These are phyloP conservation scores for Sanderia malayensis DNA, from an alignment of 30 jellyfish, hydroid and myxozoan species.

Conservation along the genomic window DNA sequence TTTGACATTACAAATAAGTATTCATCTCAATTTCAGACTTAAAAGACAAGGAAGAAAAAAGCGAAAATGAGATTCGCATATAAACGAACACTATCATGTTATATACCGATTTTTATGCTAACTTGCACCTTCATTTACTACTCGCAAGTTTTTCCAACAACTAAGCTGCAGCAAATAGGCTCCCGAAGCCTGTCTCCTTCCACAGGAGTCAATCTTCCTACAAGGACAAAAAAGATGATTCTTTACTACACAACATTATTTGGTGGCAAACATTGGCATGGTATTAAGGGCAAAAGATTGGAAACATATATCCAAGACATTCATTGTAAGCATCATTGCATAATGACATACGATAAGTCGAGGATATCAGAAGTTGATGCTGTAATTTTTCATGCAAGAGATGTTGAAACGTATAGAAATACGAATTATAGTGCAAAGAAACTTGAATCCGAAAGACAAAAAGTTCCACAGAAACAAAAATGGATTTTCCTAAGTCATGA, in stretches of 20 bases:
- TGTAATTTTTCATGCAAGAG: slow-evolving; percentile 72
- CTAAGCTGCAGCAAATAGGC: too few relatives aligned
- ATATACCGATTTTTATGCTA: too few relatives aligned
- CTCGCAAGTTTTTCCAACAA: too few relatives aligned
- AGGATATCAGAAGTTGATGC: slow-evolving; percentile 15
- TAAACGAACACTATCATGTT: too few relatives aligned
- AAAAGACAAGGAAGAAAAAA: too few relatives aligned
- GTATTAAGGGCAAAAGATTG: neutral
- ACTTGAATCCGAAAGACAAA: neutral
- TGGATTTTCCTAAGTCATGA: neutral
- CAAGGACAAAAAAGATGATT: neutral
- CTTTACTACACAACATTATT: neutral
- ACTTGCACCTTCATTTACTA: too few relatives aligned
- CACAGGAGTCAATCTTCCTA: too few relatives aligned
- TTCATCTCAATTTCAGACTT: too few relatives aligned
- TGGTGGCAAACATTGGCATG: neutral
- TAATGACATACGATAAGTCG: neutral
- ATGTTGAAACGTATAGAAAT: neutral
- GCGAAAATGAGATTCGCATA: too few relatives aligned
- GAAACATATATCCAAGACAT: neutral
- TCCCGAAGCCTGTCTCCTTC: too few relatives aligned
- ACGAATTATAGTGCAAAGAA: neutral
- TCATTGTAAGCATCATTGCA: neutral
- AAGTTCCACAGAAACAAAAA: neutral
- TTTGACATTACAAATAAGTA: too few relatives aligned